Conservation (phyloP, 2,888 invertebrate species). For the Drosophila testacea region DNA sequence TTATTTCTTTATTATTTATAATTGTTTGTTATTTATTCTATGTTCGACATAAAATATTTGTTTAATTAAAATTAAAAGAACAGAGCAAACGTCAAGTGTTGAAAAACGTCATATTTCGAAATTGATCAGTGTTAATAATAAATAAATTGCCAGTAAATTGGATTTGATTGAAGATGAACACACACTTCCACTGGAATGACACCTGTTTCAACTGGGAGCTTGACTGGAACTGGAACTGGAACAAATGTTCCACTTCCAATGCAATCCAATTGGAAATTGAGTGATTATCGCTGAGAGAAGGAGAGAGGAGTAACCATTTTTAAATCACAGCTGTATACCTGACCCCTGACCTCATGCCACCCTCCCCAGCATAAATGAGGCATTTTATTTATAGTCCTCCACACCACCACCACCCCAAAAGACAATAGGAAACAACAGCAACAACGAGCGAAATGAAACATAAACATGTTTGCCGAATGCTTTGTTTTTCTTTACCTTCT, state of each 20-base stretch:
- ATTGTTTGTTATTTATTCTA: constrained; percentile 7
- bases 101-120: constrained; percentile 1
- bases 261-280: background rate
- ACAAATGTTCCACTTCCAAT: background rate
- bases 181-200: constrained; percentile 2
- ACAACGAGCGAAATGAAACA: constrained; percentile 25
- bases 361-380: background rate
- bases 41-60: background rate
- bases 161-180: background rate
- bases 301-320: background rate
- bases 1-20: constrained; percentile 8
- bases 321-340: constrained; percentile 20
- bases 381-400: constrained; percentile 42
- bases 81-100: constrained; percentile 1
- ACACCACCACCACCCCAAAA: constrained; percentile 1
- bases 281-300: background rate
- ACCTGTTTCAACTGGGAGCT: constrained; percentile 3
- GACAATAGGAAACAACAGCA: constrained; percentile 21
- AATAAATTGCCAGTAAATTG: constrained; percentile 3
- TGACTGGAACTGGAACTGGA: too few species aligned
- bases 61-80: background rate
- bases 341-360: constrained; percentile 7
- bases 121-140: constrained; percentile 6
- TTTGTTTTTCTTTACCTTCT: constrained; percentile 5
- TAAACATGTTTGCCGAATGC: constrained; percentile 40